These are phyloP conservation scores for Micronycteris hirsuta DNA, from an alignment of 2,113 vertebrate genomes.

Conservation along the genomic window DNA sequence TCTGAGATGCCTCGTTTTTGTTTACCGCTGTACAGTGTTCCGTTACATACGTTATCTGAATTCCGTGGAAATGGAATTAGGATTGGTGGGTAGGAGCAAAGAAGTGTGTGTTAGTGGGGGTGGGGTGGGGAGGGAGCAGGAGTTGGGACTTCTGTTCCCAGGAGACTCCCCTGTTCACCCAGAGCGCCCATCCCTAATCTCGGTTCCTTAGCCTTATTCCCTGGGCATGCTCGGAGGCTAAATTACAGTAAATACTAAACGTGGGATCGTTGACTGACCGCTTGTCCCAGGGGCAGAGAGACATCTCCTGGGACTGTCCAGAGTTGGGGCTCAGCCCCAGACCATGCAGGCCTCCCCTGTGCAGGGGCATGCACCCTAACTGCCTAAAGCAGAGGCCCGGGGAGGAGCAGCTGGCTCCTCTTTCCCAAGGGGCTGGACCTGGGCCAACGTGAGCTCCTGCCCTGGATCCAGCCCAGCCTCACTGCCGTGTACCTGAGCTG, in stretches of 20 bases:
- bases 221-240: not conserved
- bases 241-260: not conserved
- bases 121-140: not conserved
- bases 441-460: constrained; percentile 38
- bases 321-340: not conserved
- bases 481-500: constrained; percentile 4
- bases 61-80: not conserved
- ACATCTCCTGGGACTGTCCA: not conserved
- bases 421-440: not conserved
- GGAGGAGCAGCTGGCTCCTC: not conserved
- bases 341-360: not conserved
- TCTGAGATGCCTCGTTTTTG: not conserved
- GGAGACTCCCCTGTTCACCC: not conserved
- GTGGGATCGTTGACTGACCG: not conserved
- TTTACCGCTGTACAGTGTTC: not conserved
- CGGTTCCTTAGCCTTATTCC: not conserved
- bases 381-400: not conserved
- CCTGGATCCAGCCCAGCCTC: constrained; percentile 29
- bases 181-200: not conserved
- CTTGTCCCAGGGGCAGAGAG: not conserved
- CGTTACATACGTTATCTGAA: not conserved
- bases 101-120: not conserved
- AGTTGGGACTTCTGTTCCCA: not conserved
- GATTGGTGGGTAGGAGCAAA: not conserved
- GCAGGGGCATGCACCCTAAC: not conserved